Conservation (phyloP, 2,797 vertebrate genomes). For the Geotria australis region DNA sequence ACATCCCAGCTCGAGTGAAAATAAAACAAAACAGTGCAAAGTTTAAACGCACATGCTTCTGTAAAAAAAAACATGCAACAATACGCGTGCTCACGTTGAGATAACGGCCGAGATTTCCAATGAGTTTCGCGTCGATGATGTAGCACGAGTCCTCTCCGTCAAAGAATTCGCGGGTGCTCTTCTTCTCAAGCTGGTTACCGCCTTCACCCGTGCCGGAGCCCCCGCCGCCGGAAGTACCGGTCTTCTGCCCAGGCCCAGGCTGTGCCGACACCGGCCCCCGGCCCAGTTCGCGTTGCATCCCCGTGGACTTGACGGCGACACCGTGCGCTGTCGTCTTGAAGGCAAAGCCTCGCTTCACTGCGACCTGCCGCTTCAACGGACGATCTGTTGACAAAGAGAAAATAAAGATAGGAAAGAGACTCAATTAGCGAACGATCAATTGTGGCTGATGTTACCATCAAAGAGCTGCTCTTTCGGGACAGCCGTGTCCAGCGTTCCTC, state of each 20-base stretch:
- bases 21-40: background rate
- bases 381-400: constrained; percentile 8
- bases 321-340: constrained; percentile 48
- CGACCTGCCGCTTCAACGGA: constrained; percentile 57
- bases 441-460: too few relatives aligned
- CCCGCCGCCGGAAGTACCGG: constrained; percentile 2
- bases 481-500: too few relatives aligned
- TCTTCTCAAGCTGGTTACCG: constrained; percentile 2
- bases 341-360: constrained; percentile 67
- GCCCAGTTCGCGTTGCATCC: constrained; percentile 4
- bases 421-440: too few relatives aligned
- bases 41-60: too few relatives aligned
- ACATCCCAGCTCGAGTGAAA: background rate
- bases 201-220: background rate
- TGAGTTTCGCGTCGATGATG: constrained; percentile 89
- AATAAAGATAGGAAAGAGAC: background rate
- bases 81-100: constrained; percentile 33
- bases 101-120: constrained; percentile 83
- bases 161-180: constrained; percentile 58
- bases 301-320: constrained; percentile 45
- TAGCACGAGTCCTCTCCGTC: constrained; percentile 91
- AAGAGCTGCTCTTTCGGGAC: too few relatives aligned
- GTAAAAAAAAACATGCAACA: too few relatives aligned
- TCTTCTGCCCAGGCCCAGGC: constrained; percentile 16
- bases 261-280: constrained; percentile 10